Conservation (phyloP, 2,797 vertebrate species). For the Chiloscyllium punctatum region DNA sequence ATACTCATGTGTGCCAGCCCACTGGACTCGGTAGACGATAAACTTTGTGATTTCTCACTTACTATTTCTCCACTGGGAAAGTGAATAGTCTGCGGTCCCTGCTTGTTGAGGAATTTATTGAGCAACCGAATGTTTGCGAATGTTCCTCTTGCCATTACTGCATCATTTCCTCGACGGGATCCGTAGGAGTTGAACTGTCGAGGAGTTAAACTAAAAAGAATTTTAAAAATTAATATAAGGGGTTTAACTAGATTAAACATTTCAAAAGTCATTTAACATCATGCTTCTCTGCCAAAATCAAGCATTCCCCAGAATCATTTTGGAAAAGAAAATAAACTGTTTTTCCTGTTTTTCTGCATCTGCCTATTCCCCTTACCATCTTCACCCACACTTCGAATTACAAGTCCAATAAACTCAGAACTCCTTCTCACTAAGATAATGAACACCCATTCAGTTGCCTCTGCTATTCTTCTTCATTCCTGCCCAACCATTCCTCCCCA, state of each 20-base stretch:
- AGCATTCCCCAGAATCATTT: neutral
- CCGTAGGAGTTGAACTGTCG: conserved; percentile 95
- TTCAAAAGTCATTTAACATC: no score
- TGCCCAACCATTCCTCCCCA: neutral
- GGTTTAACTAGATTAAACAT: neutral
- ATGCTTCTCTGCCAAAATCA: neutral
- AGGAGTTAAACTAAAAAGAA: conserved; percentile 65
- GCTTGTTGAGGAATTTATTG: conserved; percentile 91
- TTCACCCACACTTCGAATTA: neutral
- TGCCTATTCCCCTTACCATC: neutral
- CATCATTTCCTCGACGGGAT: conserved; percentile 89
- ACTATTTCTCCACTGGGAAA: conserved; percentile 81
- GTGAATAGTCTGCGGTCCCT: conserved; percentile 80
- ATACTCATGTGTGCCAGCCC: neutral
- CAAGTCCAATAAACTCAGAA: conserved; percentile 2
- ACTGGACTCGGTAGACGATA: neutral
- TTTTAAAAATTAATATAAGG: neutral
- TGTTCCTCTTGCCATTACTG: conserved; percentile 89
- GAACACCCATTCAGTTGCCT: neutral
- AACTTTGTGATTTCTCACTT: conserved; percentile 45
- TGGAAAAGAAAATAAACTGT: no score
- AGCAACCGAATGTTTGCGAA: conserved; percentile 94
- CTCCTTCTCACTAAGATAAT: neutral
- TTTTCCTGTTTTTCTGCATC: neutral
- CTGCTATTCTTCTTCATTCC: neutral